phyloP scores from a whole-genome alignment of 2,113 vertebrate genomes.

The Pica pica region DNA sequence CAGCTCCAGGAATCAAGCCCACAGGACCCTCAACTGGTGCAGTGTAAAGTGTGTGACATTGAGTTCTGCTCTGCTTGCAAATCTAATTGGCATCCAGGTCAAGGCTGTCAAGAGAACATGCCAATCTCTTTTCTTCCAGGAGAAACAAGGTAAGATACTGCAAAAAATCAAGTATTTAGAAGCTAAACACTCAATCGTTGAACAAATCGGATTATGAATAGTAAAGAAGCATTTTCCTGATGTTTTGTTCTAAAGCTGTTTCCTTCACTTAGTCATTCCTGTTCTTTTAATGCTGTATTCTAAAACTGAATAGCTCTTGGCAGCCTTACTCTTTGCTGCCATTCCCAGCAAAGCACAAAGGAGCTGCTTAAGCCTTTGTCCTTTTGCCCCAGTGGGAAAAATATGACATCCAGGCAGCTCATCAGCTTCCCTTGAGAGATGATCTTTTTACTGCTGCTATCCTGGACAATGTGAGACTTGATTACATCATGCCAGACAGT shows the following conservation, averaged over 20 bases:
- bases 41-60: constrained; percentile 86
- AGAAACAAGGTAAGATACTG: constrained; percentile 84
- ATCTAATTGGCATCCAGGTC: constrained; percentile 92
- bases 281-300: background rate
- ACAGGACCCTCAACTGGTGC: constrained; percentile 86
- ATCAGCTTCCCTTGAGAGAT: background rate
- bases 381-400: background rate
- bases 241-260: background rate
- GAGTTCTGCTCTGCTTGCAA: constrained; percentile 97
- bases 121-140: constrained; percentile 91
- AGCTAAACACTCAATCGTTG: background rate
- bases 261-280: background rate
- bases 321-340: background rate
- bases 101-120: constrained; percentile 89
- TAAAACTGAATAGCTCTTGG: background rate
- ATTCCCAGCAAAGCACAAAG: background rate
- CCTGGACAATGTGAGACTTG: background rate
- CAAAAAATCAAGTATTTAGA: background rate
- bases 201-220: background rate
- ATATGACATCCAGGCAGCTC: background rate
- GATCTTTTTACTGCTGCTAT: background rate
- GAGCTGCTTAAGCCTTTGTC: background rate
- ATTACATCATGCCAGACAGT: background rate
- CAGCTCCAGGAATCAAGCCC: constrained; percentile 88
- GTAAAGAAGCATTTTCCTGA: background rate